A percentile compares a stretch with the other conserved stretches of the same genome.
Evolutionary conservation across 2,113 vertebrate genomes (phyloP).

Genomic region (Progne subis): DNA sequence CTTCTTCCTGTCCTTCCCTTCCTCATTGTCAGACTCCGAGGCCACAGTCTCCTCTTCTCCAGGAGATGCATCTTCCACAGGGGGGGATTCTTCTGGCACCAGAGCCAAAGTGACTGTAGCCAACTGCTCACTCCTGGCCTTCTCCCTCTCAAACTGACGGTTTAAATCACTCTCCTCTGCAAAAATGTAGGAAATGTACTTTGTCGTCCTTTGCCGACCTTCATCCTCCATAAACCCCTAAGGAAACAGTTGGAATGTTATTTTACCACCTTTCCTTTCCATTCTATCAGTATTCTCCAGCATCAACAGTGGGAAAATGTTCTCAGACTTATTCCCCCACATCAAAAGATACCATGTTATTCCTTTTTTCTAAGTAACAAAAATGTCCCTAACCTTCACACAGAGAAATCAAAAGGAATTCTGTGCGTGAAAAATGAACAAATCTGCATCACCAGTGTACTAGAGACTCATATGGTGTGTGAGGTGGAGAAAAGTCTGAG

Average conservation of each 20-base stretch:
- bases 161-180: slow-evolving; percentile 86
- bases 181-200: slow-evolving; percentile 87
- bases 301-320: background rate
- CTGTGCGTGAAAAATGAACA: background rate
- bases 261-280: background rate
- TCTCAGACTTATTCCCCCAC: background rate
- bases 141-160: slow-evolving; percentile 87
- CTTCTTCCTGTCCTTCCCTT: slow-evolving; percentile 36
- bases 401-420: background rate
- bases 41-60: slow-evolving; percentile 50
- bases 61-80: background rate
- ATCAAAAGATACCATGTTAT: background rate
- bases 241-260: background rate
- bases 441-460: background rate
- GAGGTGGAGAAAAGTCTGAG: background rate
- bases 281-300: background rate
- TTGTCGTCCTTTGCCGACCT: slow-evolving; percentile 94
- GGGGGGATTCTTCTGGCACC: slow-evolving; percentile 56
- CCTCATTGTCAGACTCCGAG: slow-evolving; percentile 60
- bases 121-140: slow-evolving; percentile 85
- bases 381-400: background rate
- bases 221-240: slow-evolving; percentile 97
- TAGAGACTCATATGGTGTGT: background rate
- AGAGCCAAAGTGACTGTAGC: slow-evolving; percentile 71
- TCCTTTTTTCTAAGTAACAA: background rate